A percentile compares a stretch with the other conserved stretches of the same genome.
phyloP scores from a whole-genome alignment of 2,888 invertebrate genomes.

The Dicyrtomina minuta region DNA sequence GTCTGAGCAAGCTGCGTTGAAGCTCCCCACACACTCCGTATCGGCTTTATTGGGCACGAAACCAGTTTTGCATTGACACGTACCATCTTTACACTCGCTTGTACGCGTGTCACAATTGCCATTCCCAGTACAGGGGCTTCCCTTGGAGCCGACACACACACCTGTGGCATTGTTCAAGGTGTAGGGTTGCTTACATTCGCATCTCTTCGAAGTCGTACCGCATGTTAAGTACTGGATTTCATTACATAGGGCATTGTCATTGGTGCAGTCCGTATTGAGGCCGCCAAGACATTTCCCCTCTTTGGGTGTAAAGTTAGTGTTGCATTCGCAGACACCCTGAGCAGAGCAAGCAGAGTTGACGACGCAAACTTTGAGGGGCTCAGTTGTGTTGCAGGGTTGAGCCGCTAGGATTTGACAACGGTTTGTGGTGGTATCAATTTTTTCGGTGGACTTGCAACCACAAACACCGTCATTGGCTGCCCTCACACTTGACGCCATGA shows the following conservation, averaged over 20 bases:
- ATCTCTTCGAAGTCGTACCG: background rate
- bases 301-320: background rate
- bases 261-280: background rate
- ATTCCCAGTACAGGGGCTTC: background rate
- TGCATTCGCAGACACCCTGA: background rate
- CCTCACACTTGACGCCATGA: too few species aligned
- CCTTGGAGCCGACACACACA: background rate
- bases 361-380: background rate
- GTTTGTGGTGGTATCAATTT: too few species aligned
- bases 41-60: background rate
- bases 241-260: background rate
- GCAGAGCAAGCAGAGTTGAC: background rate
- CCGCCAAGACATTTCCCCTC: background rate
- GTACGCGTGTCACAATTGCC: slow-evolving; percentile 7
- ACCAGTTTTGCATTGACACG: background rate
- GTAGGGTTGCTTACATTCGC: background rate
- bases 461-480: too few species aligned
- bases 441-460: too few species aligned
- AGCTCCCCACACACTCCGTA: background rate
- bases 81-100: background rate
- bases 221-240: background rate
- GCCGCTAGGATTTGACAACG: background rate
- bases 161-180: background rate
- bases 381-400: background rate
- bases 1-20: background rate